Conservation (phyloP, 2,888 invertebrate species). For the Oligia strigilis region DNA sequence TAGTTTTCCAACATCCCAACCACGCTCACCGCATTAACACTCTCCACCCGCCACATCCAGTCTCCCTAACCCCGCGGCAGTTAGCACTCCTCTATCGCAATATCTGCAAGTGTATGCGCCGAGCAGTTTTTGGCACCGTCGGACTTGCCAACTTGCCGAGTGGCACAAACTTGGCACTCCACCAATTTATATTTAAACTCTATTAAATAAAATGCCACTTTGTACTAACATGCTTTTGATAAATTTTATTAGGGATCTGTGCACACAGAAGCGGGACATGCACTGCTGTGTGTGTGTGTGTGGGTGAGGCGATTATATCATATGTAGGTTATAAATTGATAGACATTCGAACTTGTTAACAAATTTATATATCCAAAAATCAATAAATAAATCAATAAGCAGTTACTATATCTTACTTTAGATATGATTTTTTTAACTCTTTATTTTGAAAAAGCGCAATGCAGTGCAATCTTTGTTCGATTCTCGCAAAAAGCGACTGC, state of each 20-base stretch:
- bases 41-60: constrained; percentile 56
- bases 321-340: not conserved
- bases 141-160: constrained; percentile 65
- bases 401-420: not conserved
- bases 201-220: constrained; percentile 79
- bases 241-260: constrained; percentile 67
- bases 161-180: constrained; percentile 72
- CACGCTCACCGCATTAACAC: not conserved
- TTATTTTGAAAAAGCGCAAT: not conserved
- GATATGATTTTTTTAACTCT: not conserved
- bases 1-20: constrained; percentile 7
- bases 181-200: constrained; percentile 80
- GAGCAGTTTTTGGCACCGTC: constrained; percentile 78
- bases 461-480: not conserved
- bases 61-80: constrained; percentile 24
- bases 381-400: not conserved
- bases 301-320: not conserved
- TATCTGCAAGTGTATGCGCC: constrained; percentile 76
- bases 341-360: not conserved
- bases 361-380: not conserved
- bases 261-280: not conserved
- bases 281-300: not conserved
- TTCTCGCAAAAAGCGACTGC: not conserved
- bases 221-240: constrained; percentile 71
- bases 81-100: constrained; percentile 68